Base-by-base conservation (phyloP, 2,888 invertebrate species). In the Laothoe populi region DNA sequence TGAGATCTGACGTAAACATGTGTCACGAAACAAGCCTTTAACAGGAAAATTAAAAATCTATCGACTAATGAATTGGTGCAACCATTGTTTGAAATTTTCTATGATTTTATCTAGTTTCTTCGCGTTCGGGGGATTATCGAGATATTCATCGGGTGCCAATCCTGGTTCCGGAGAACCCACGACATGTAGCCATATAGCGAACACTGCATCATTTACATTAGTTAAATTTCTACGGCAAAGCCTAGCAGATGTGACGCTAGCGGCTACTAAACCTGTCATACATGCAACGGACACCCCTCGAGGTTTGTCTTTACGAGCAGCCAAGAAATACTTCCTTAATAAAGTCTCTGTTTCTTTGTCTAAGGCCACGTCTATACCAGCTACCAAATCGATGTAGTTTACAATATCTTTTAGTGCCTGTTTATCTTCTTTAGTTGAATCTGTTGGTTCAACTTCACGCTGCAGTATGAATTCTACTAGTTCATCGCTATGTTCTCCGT, bases 171-270 rank as follows among this genome's bases (percentile, higher is more conserved):
- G 82, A 64, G 78, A 78, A 0, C 90, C 88, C 49, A 86, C 82
- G 0, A 84, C 82, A 65, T 92, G 91, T 35, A 92, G 74, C 92
- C 92, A 92, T 63, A 92, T 87, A 13, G 92, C 88, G 57, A 92
- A 82, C 10, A 90, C 77, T 13, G 90, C 92, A 65, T 92, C 92
- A 62, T 90, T 84, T 26, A 81, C 70, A 61, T 79, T 84, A 2
- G 90, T 81, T 0, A 80, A 63, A 8, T 70, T 66, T 21, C 92
- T 77, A 7, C 87, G 84, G 66, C 92, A 91, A 0, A 92, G 73
- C 59, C 86, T 81, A 4, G 92, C 92, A 38, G 87, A 86, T 10
- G 83, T 88, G 11, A 84, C 57, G 61, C 88, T 87, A 11, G 76
- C 71, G 1, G 83, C 73, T 8, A 88, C 79, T 24, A 92, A 71